Evolutionary conservation across 2,797 vertebrate species (phyloP).

Genomic region (Phoeniculus purpureus): DNA sequence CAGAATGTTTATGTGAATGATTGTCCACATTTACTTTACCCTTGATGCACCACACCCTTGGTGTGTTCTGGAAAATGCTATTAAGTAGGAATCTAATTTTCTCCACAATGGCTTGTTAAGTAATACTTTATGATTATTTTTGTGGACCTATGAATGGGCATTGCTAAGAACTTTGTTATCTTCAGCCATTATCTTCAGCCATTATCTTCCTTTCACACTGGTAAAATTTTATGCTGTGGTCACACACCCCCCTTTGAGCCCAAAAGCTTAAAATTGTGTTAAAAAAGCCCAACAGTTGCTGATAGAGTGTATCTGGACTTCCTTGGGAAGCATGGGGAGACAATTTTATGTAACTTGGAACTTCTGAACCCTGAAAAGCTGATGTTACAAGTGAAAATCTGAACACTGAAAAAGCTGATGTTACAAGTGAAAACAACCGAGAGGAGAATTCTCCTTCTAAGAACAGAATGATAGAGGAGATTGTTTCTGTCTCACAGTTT

Average conservation of each 20-base stretch:
- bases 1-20: background rate
- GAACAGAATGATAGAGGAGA: background rate
- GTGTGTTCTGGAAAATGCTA: background rate
- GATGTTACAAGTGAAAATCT: background rate
- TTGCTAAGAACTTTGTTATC: background rate
- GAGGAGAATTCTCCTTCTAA: background rate
- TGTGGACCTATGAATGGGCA: background rate
- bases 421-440: background rate
- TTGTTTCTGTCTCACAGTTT: background rate
- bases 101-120: background rate
- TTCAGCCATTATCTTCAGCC: background rate
- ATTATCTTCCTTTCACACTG: background rate
- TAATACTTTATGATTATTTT: background rate
- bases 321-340: background rate
- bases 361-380: background rate
- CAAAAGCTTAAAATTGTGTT: background rate
- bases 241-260: background rate
- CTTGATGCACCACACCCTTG: background rate
- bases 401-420: background rate
- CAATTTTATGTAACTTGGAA: background rate
- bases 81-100: background rate
- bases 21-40: background rate
- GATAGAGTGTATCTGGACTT: background rate
- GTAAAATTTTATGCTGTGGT: background rate
- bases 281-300: background rate